These are phyloP conservation scores for Tanytarsus gracilentus DNA, from an alignment of 2,888 invertebrate species.

Conservation along the genomic window DNA sequence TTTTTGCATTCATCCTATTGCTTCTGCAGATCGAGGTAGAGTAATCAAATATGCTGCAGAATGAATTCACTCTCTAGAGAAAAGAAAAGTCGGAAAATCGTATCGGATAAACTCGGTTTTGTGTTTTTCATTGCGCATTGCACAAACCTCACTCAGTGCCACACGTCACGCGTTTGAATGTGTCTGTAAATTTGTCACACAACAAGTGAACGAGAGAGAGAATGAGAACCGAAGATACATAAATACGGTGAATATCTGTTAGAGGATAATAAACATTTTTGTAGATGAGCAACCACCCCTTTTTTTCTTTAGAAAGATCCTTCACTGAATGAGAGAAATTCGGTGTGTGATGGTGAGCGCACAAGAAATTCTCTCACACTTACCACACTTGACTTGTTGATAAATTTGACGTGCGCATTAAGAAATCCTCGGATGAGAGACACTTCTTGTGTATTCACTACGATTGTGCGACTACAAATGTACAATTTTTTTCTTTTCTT, in stretches of 20 bases:
- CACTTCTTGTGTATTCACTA: too few species aligned
- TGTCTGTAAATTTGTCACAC: neutral
- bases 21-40: too few species aligned
- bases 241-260: neutral
- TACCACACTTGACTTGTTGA: constrained; percentile 25
- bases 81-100: constrained; percentile 9
- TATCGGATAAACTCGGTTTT: constrained; percentile 28
- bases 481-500: too few species aligned
- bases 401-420: constrained; percentile 28
- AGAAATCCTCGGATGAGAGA: constrained; percentile 16
- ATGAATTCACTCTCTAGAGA: too few species aligned
- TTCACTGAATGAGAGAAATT: neutral
- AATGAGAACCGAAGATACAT: neutral
- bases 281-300: constrained; percentile 7
- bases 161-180: neutral
- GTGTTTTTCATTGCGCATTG: neutral
- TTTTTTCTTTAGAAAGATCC: neutral
- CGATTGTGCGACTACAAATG: too few species aligned
- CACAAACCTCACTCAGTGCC: neutral
- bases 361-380: constrained; percentile 1
- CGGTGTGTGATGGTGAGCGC: too few species aligned
- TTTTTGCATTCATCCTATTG: too few species aligned
- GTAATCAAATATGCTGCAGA: too few species aligned
- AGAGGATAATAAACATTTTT: constrained; percentile 2
- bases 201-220: neutral